A percentile compares a stretch with the other conserved stretches of the same genome.
Evolutionary conservation across 2,113 vertebrate genomes (phyloP).

Genomic region (Forbesichthys papilliferus): DNA sequence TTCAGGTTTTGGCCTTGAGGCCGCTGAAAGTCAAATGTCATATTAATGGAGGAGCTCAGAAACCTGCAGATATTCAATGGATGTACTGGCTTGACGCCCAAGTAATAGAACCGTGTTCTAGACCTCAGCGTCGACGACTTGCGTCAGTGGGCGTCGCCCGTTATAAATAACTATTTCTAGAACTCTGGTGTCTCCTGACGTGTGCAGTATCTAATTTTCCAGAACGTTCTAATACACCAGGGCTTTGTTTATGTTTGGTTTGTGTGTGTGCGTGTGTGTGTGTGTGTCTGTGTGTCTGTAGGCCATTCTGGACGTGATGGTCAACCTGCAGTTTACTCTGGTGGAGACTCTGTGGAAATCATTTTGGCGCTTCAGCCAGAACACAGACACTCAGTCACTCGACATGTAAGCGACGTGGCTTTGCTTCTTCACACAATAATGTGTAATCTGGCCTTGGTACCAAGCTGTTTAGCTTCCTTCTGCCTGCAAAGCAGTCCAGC

Average conservation of each 20-base stretch:
- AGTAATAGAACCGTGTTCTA: no score
- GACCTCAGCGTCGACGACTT: no score
- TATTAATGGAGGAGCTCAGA: no score
- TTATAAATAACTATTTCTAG: no score
- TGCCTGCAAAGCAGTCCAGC: neutral
- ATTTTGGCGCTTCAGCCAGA: slow-evolving; percentile 89
- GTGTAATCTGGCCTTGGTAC: neutral
- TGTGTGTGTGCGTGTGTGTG: slow-evolving; percentile 10
- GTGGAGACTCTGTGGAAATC: slow-evolving; percentile 93
- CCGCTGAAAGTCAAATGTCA: no score
- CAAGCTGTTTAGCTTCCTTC: neutral
- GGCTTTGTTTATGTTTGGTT: neutral
- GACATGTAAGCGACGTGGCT: slow-evolving; percentile 76
- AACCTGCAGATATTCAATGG: no score
- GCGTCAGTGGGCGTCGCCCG: no score
- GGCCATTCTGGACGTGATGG: slow-evolving; percentile 91
- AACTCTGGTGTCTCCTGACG: no score
- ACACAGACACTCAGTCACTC: slow-evolving; percentile 73
- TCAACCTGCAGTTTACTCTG: slow-evolving; percentile 90
- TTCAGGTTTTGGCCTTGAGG: no score
- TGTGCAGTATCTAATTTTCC: neutral
- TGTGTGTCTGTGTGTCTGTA: slow-evolving; percentile 37
- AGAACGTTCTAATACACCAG: no score
- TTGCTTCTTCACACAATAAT: neutral
- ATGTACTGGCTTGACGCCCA: no score